Percentiles rank a stretch among this genome's conserved stretches.
phyloP scores from a whole-genome alignment of 2,113 vertebrate genomes.

The Phrynosoma blainvillii region DNA sequence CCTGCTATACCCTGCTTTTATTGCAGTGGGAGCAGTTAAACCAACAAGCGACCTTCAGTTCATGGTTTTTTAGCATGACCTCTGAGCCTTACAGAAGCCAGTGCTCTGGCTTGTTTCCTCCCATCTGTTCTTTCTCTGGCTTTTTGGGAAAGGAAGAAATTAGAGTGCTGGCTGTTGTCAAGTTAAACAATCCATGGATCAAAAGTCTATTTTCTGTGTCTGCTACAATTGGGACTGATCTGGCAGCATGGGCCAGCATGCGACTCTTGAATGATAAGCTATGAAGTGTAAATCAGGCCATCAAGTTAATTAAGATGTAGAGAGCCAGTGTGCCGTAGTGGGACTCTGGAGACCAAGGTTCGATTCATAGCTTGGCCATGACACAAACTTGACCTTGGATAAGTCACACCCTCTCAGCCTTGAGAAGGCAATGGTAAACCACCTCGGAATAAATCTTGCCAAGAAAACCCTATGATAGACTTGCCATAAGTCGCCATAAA shows the following conservation, averaged over 20 bases:
- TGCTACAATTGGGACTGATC: not conserved
- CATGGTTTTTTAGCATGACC: not conserved
- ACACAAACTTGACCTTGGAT: too few relatives aligned
- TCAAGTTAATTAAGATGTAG: not conserved
- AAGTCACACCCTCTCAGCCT: too few relatives aligned
- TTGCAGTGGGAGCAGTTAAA: too few relatives aligned
- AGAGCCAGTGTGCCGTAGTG: too few relatives aligned
- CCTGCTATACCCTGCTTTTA: too few relatives aligned
- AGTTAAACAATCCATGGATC: not conserved
- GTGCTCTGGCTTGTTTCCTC: not conserved
- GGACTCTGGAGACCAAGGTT: too few relatives aligned
- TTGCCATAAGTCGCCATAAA: too few relatives aligned
- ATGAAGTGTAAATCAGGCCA: not conserved
- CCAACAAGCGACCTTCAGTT: too few relatives aligned
- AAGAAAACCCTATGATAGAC: too few relatives aligned
- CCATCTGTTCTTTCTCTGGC: not conserved
- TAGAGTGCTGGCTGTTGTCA: not conserved
- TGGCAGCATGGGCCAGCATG: not conserved
- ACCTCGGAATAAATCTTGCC: too few relatives aligned
- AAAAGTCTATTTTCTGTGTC: not conserved
- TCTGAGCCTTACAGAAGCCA: not conserved
- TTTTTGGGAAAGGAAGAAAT: not conserved
- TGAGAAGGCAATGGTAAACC: too few relatives aligned
- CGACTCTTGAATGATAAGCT: not conserved
- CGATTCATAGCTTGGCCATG: too few relatives aligned